Base-by-base conservation (phyloP, 2,888 invertebrate genomes). In the Entomobrya proxima region DNA sequence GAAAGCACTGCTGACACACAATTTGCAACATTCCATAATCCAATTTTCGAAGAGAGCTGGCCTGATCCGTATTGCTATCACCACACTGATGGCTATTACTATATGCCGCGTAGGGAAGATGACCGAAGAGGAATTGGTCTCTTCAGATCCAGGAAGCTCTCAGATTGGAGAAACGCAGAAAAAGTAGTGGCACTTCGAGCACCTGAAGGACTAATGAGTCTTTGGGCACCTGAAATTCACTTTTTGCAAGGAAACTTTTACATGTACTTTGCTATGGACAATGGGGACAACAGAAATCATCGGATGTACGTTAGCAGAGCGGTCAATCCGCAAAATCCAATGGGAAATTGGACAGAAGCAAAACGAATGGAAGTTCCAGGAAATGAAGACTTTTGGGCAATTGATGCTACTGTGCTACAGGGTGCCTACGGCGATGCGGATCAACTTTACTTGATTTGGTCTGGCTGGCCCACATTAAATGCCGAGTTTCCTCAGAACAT, bases 371-470 rank as follows among this genome's bases (percentile, higher is more conserved):
- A 21, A 3, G 83, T 86, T 44, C 88, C 88, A 7, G 86, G 86
- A 0, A 30, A 82, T 55, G 77, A 84, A 69, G 88, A 88, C 74
- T 85, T 75, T 72, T 88, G 88, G 88, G 88, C 86, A 2, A 88
- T 88, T 76, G 88, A 88, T 32, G 88, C 83, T 0, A 88, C 88
- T 15, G 74, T 87, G 15, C 44, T 88, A n/a, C 40, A 69, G 7
- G 79, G n/a, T n/a, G n/a, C n/a, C n/a, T n/a, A n/a, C n/a, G n/a
- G 88, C 69, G 81, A 86, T 50, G 88, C 88, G 2, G 27, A 67
- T n/a, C n/a, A n/a, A 9, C 30, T 88, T 40, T 89, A 89, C 55
- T 86, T 88, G 50, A 82, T 89, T 55, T 89, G 88, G 88, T 87
- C 87, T 0, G 88, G 89, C 0, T 88, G 89, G 89, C 87, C 87